These are phyloP conservation scores for Drosophila dunni DNA, from an alignment of 1,140 invertebrate species.

Conservation along the genomic window DNA sequence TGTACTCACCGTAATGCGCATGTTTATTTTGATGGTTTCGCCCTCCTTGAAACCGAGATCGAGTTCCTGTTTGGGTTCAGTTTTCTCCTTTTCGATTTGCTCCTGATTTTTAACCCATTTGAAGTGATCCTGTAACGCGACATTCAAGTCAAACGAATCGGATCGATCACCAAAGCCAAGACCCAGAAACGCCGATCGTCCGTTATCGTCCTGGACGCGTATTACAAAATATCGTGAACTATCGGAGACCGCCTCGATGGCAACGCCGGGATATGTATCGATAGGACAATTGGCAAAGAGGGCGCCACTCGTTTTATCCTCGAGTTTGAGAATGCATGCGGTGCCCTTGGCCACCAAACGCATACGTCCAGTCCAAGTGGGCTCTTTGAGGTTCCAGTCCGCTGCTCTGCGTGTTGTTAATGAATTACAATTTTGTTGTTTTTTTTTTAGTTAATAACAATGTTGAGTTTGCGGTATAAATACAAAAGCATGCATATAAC, in stretches of 20 bases:
- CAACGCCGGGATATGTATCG: conserved; percentile 96
- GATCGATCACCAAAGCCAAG: conserved; percentile 98
- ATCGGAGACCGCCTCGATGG: conserved; percentile 98
- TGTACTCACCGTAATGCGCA: conserved; percentile 96
- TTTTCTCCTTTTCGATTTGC: conserved; percentile 92
- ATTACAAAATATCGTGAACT: conserved; percentile 99
- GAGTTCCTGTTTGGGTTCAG: conserved; percentile 91
- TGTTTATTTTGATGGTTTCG: conserved; percentile 99
- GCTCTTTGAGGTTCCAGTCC: conserved; percentile 98
- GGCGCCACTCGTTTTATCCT: conserved; percentile 97
- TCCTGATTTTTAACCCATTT: conserved; percentile 98
- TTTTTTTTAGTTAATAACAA: conserved; percentile 16
- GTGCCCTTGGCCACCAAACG: conserved; percentile 95
- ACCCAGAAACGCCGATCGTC: conserved; percentile 98
- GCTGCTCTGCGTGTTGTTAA: conserved; percentile 90
- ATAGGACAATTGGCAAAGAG: conserved; percentile 99
- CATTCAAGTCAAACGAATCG: conserved; percentile 99
- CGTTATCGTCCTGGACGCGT: conserved; percentile 97
- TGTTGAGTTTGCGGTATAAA: neutral
- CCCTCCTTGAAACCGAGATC: conserved; percentile 99
- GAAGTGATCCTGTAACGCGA: conserved; percentile 99
- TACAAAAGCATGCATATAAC: neutral
- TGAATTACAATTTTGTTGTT: conserved; percentile 1
- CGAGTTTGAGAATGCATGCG: conserved; percentile 94
- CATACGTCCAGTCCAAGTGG: conserved; percentile 98